Evolutionary conservation across 1,140 invertebrate species (phyloP).

Genomic region (Vanessa atalanta): DNA sequence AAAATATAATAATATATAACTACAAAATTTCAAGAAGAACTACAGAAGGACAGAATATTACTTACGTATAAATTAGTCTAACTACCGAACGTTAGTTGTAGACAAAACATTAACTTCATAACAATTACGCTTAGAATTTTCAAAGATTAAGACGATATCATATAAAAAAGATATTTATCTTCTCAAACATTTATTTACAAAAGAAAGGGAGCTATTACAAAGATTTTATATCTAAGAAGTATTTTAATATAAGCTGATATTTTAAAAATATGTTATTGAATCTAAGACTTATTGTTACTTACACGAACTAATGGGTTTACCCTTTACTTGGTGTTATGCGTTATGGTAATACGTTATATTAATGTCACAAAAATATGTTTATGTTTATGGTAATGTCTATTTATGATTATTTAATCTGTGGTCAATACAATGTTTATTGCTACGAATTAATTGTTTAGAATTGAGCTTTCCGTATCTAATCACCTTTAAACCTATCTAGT

Average conservation of each 20-base stretch:
- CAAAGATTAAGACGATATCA: neutral
- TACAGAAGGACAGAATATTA: constrained; percentile 13
- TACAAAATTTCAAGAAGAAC: constrained; percentile 1
- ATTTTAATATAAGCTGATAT: constrained; percentile 23
- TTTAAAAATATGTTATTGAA: constrained; percentile 17
- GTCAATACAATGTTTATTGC: constrained; percentile 36
- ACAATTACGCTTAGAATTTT: neutral
- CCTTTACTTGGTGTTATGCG: constrained; percentile 37
- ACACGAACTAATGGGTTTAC: constrained; percentile 22
- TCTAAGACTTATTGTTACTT: constrained; percentile 13
- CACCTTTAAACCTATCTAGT: constrained; percentile 33
- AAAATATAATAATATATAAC: constrained; percentile 11
- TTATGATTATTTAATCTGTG: constrained; percentile 16
- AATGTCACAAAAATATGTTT: constrained; percentile 38
- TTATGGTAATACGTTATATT: constrained; percentile 22
- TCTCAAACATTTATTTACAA: constrained; percentile 17
- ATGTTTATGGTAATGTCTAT: constrained; percentile 37
- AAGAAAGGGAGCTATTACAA: neutral
- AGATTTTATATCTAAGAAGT: constrained; percentile 17
- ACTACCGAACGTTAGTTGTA: neutral
- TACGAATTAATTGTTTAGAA: constrained; percentile 61
- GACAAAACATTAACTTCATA: neutral
- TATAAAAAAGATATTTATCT: constrained; percentile 5
- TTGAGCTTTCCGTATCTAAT: constrained; percentile 55
- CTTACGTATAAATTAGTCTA: constrained; percentile 7